phyloP scores from a whole-genome alignment of 2,888 invertebrate species.

The Busseola fusca region DNA sequence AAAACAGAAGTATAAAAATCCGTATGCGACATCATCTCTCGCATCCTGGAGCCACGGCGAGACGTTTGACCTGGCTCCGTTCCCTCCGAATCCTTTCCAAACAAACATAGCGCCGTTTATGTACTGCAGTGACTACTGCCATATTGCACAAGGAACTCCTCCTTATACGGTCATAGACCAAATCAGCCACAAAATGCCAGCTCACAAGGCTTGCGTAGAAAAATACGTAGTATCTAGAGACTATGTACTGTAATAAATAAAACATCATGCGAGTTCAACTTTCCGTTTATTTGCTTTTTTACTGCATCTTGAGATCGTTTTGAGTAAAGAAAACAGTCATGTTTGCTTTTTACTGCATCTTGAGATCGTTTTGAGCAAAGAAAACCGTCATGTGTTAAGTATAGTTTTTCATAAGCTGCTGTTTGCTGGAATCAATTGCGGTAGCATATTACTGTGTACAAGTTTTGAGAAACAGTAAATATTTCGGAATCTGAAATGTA shows the following conservation, averaged over 20 bases:
- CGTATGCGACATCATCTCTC: slow-evolving; percentile 74
- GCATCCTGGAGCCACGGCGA: slow-evolving; percentile 81
- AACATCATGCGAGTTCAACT: neutral
- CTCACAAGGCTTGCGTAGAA: slow-evolving; percentile 71
- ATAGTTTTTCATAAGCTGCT: neutral
- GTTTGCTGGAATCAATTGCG: too few species aligned
- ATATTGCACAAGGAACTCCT: slow-evolving; percentile 80
- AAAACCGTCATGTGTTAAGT: neutral
- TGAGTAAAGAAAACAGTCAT: neutral
- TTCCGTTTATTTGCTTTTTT: slow-evolving; percentile 18
- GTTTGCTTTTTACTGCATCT: slow-evolving; percentile 8
- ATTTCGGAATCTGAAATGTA: slow-evolving; percentile 30
- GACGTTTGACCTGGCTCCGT: slow-evolving; percentile 78
- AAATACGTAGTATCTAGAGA: slow-evolving; percentile 77
- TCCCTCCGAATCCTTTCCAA: slow-evolving; percentile 83
- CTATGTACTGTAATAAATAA: slow-evolving; percentile 49
- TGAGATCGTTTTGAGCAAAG: too few species aligned
- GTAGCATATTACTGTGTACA: neutral
- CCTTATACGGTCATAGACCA: slow-evolving; percentile 82
- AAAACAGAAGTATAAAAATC: slow-evolving; percentile 78
- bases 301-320: neutral
- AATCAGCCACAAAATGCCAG: slow-evolving; percentile 67
- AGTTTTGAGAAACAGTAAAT: slow-evolving; percentile 15
- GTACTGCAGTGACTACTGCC: slow-evolving; percentile 87
- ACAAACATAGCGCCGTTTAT: slow-evolving; percentile 85